Conservation (phyloP, 2,113 vertebrate species). For the Hippocampus zosterae region DNA sequence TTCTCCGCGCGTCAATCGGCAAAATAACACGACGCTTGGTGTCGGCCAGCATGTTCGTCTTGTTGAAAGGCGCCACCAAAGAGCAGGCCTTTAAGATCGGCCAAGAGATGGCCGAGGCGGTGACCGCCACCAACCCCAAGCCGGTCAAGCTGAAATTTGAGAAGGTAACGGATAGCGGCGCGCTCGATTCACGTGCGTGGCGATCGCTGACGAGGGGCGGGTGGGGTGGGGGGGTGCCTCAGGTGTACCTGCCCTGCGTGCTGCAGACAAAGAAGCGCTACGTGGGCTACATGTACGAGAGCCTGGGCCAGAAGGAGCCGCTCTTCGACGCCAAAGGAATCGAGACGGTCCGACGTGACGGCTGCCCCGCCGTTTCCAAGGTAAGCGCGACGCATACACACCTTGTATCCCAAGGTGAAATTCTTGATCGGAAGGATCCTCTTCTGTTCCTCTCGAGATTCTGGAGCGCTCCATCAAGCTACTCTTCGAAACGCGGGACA, state of each 20-base stretch:
- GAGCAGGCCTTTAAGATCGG: slow-evolving; percentile 98
- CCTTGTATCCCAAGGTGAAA: too few species aligned
- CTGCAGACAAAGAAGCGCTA: slow-evolving; percentile 98
- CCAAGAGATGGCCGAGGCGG: slow-evolving; percentile 94
- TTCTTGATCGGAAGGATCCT: background rate
- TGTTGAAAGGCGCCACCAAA: slow-evolving; percentile 95
- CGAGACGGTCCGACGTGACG: slow-evolving; percentile 92
- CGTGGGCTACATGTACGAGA: slow-evolving; percentile 98
- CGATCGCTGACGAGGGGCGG: slow-evolving; percentile 1
- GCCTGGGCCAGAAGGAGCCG: slow-evolving; percentile 90
- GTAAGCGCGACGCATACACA: slow-evolving; percentile 68
- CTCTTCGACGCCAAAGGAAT: slow-evolving; percentile 97
- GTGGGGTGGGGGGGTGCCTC: slow-evolving; percentile 3
- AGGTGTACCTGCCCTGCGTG: slow-evolving; percentile 97
- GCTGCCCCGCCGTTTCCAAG: slow-evolving; percentile 97
- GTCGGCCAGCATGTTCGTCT: slow-evolving; percentile 86
- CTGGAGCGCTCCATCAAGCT: slow-evolving; percentile 96
- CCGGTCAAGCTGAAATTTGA: slow-evolving; percentile 97
- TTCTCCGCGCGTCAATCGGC: too few species aligned
- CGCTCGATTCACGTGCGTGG: background rate
- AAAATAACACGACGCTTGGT: background rate
- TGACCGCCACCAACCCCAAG: slow-evolving; percentile 94
- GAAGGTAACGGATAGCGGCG: slow-evolving; percentile 75
- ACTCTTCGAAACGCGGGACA: slow-evolving; percentile 95
- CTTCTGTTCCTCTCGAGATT: slow-evolving; percentile 67